A percentile compares a stretch with the other conserved stretches of the same genome.
phyloP scores from a whole-genome alignment of 2,888 invertebrate genomes.

The Phortica magna region DNA sequence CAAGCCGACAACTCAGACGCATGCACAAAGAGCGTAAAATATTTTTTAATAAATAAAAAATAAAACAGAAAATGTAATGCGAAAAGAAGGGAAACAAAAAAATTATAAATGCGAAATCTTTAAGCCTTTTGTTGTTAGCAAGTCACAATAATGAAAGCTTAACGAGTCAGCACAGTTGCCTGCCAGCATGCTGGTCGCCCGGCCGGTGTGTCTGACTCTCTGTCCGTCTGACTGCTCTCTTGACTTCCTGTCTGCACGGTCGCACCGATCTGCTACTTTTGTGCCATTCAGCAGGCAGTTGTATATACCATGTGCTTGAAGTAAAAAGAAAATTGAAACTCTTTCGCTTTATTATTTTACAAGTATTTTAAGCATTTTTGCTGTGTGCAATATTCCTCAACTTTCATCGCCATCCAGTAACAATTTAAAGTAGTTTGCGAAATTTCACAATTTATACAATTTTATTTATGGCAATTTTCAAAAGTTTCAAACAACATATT shows the following conservation, averaged over 20 bases:
- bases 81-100: constrained; percentile 11
- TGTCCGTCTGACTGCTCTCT: too few relatives aligned
- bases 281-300: background rate
- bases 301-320: background rate
- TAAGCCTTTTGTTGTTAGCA: constrained; percentile 58
- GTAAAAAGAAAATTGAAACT: background rate
- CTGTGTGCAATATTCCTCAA: too few relatives aligned
- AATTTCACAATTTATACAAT: too few relatives aligned
- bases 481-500: too few relatives aligned
- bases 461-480: too few relatives aligned
- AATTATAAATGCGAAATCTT: constrained; percentile 47
- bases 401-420: too few relatives aligned
- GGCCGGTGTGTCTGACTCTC: constrained; percentile 19
- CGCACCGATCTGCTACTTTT: constrained; percentile 6
- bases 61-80: constrained; percentile 16
- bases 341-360: too few relatives aligned
- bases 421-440: too few relatives aligned
- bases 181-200: constrained; percentile 26
- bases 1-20: constrained; percentile 41
- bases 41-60: background rate
- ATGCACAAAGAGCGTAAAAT: constrained; percentile 12
- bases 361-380: too few relatives aligned
- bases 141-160: constrained; percentile 52
- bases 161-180: background rate
- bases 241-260: too few relatives aligned